Conservation (phyloP, 2,113 vertebrate genomes). For the Psephotus haematonotus region DNA sequence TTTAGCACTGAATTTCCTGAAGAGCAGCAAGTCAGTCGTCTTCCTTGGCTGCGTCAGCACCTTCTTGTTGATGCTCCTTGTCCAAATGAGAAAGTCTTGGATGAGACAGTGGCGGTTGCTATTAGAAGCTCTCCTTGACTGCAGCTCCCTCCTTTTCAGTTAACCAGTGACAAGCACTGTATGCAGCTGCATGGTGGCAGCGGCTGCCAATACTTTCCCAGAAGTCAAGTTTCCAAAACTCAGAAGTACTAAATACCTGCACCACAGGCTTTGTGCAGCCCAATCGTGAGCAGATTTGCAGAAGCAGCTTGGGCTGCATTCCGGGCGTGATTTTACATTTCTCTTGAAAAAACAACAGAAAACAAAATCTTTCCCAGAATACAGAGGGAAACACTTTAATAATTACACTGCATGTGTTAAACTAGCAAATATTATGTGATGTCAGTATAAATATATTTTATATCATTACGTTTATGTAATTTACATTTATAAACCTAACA, state of each 20-base stretch:
- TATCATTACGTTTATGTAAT: not conserved
- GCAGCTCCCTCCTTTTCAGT: not conserved
- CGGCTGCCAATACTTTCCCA: not conserved
- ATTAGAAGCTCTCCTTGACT: not conserved
- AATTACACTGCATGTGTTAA: not conserved
- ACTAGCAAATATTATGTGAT: not conserved
- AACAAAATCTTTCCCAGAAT: not conserved
- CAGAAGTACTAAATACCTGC: not conserved
- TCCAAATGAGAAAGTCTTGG: not conserved
- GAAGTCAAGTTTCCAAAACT: not conserved
- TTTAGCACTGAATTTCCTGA: not conserved
- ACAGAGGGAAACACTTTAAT: not conserved
- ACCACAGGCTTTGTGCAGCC: not conserved
- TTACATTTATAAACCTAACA: not conserved
- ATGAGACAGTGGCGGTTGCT: accelerated
- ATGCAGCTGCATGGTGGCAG: not conserved
- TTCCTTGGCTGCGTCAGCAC: not conserved
- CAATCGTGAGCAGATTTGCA: not conserved
- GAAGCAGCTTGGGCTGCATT: not conserved
- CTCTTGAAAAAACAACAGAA: not conserved
- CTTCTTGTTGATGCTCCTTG: not conserved
- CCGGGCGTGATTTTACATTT: not conserved
- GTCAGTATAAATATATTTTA: not conserved
- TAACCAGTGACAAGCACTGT: not conserved
- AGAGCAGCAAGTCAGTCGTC: not conserved